Evolutionary conservation across 2,888 invertebrate genomes (phyloP), one percentile per base, ranked within the genome.

Genomic region (Drosophila anceps): DNA sequence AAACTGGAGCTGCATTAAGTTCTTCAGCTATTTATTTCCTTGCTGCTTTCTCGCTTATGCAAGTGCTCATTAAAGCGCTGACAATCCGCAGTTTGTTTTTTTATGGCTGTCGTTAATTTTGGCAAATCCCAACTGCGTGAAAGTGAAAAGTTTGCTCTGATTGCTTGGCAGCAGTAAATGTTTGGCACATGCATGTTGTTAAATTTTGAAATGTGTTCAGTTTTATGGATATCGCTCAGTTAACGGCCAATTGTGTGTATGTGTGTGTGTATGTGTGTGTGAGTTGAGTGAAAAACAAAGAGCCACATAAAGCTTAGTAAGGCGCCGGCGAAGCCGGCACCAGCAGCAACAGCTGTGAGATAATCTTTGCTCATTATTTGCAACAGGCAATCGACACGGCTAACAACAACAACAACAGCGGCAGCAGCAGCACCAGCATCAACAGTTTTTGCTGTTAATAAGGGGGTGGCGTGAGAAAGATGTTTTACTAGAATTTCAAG

Each of bases 281-380:
- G 54, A 59, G 43, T 31, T 39, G 33, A 46, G 33, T 58, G 33
- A 41, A n/a, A 53, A 33, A 39, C 10, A 41, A 57, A 37, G 24
- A 62, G 44, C 58, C 44, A 35, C 43, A 71, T 41, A 48, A 63
- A 31, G 51, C 48, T 33, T 73, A 65, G 58, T 20, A 20, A 69
- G 70, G 59, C 71, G 71, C 59, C 51, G 24, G 24, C 50, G 41
- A 12, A 55, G 53, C 48, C 20, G 55, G 33, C 60, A 68, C 15
- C 62, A 51, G 57, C 27, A 24, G 29, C 66, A 54, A 57, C 61
- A 71, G 59, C 76, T 79, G 68, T 84, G 83, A 81, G 88, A 84
- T 84, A 84, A 84, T 84, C 84, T 87, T 53, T 51, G 82, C 82
- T 87, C 84, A 87, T 84, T 87, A 86, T 84, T 83, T 84, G 79